Base-by-base conservation (phyloP, 2,113 vertebrate species). In the Shinisaurus crocodilurus region DNA sequence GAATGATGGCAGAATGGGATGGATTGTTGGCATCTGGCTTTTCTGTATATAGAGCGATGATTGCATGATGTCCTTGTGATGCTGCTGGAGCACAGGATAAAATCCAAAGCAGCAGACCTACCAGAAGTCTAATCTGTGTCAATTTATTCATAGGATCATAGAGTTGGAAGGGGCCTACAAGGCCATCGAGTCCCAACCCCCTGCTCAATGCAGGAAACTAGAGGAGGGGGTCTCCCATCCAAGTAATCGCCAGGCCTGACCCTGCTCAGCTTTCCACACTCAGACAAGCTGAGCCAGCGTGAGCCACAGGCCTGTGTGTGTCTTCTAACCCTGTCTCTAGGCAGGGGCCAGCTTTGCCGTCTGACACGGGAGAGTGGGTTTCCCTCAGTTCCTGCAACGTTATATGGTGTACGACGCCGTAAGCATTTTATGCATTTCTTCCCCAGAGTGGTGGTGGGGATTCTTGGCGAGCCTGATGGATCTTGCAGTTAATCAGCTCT, bases 371-470 rank as follows among this genome's bases (percentile, higher is more conserved):
- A 90, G 91, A 40, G 37, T 23, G 48, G 50, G 27, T 83, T 13
- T 88, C 60, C 63, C 43, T 37, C 75, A 7, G 34, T 54, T 85
- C 75, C 92, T 89, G 93, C 89, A 88, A 27, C 88, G 60, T 45
- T 0, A 80, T 20, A 34, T 89, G 88, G 89, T 93, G 91, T 85
- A 89, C 89, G 91, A 94, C 94, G 87, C 90, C 90, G 88, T 91
- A 91, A 0, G 0, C 92, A 92, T 92, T 93, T 90, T 85, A 90
- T 89, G 79, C 91, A 1, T 94, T 34, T 1, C 84, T 89, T 75
- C 93, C 54, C 85, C 69, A 70, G 84, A 37, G 69, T 0, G 63
- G 45, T 16, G 34, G 43, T 37, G 92, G 45, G 18, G 34, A 34
- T 29, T 90, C 63, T 93, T 94, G 95, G 95, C 88, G 79, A 91